Conservation (phyloP, 2,797 vertebrate genomes). For the Syngnathus acus region DNA sequence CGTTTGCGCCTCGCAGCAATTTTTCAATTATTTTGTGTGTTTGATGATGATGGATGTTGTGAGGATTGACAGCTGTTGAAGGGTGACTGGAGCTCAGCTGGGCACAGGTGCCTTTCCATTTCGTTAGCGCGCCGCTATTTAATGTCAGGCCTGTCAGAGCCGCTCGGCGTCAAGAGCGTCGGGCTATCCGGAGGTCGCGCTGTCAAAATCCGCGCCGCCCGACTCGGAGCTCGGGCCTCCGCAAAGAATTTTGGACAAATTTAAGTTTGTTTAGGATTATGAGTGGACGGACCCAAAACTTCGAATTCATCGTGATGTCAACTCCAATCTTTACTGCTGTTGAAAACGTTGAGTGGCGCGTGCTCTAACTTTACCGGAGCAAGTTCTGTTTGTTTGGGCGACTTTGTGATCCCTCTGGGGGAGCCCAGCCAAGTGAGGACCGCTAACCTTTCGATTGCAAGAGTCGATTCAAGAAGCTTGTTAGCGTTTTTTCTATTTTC, state of each 20-base stretch:
- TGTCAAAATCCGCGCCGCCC: neutral
- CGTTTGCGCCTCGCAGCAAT: too few species aligned
- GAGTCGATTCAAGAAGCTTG: neutral
- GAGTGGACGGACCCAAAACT: too few species aligned
- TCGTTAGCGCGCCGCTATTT: conserved; percentile 8
- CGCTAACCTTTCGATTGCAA: neutral
- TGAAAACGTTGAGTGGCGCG: neutral
- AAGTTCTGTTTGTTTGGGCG: neutral
- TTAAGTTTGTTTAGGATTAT: too few species aligned
- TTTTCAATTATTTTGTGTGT: neutral
- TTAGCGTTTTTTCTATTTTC: neutral
- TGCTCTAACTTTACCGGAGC: neutral
- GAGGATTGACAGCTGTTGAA: conserved; percentile 23
- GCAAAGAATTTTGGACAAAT: neutral
- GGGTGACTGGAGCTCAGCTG: conserved; percentile 9
- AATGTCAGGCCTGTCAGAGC: conserved; percentile 25
- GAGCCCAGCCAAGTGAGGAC: neutral
- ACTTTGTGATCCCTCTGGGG: neutral
- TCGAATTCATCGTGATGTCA: too few species aligned
- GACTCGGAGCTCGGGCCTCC: neutral
- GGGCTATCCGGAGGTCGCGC: conserved; percentile 21
- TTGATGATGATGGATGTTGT: conserved; percentile 16
- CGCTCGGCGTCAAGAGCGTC: conserved; percentile 7
- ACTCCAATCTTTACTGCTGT: too few species aligned
- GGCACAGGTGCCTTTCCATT: conserved; percentile 5